Conservation (phyloP, 30 jellyfish, hydroid and myxozoan genomes). For the Chrysaora quinquecirrha region DNA sequence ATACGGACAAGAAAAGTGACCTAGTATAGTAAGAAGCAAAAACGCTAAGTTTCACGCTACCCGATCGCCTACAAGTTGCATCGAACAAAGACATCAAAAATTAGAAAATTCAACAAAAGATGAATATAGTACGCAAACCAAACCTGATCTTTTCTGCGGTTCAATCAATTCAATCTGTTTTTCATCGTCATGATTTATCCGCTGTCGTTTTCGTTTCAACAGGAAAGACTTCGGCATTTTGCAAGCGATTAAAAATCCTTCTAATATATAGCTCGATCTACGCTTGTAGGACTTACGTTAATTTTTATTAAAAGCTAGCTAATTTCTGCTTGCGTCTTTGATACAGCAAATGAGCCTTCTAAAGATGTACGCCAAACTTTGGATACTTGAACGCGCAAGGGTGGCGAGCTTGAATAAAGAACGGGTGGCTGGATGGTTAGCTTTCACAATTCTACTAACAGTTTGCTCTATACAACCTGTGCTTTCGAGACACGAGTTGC, state of each 20-base stretch:
- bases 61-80: too few relatives aligned
- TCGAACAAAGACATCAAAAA: too few relatives aligned
- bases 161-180: conserved; percentile 50
- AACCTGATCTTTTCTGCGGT: conserved; percentile 74
- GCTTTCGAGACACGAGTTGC: conserved; percentile 39
- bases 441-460: conserved; percentile 52
- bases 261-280: background rate
- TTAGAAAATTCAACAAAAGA: too few relatives aligned
- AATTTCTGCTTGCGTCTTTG: too few relatives aligned
- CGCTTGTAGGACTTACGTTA: too few relatives aligned
- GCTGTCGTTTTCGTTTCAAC: conserved; percentile 65
- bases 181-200: conserved; percentile 17
- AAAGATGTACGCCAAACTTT: conserved; percentile 5
- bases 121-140: too few relatives aligned
- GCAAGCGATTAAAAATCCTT: background rate
- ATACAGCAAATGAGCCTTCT: conserved; percentile 70
- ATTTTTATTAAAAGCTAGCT: too few relatives aligned
- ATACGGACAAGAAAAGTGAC: too few relatives aligned
- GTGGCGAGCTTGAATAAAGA: conserved; percentile 42
- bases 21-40: too few relatives aligned
- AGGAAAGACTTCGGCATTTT: conserved; percentile 86
- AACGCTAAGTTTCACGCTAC: too few relatives aligned
- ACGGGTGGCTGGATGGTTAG: conserved; percentile 71
- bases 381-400: conserved; percentile 51
- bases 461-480: conserved; percentile 79